A percentile compares a stretch with the other conserved stretches of the same genome.
Evolutionary conservation across 2,888 invertebrate genomes (phyloP).

Genomic region (Pterostichus madidus): DNA sequence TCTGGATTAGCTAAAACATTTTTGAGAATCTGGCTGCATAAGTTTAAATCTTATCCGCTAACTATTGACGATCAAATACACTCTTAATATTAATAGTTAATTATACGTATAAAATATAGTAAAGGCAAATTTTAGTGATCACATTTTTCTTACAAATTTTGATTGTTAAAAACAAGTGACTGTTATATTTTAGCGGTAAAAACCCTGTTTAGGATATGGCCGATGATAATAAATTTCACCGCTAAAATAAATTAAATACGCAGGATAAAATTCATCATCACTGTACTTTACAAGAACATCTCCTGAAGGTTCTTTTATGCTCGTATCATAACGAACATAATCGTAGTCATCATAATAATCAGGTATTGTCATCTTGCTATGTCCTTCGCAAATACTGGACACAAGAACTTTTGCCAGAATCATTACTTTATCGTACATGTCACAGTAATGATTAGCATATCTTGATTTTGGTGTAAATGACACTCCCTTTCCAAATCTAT

Average conservation of each 20-base stretch:
- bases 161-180: no score
- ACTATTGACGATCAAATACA: no score
- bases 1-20: no score
- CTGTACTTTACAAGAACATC: constrained; percentile 72
- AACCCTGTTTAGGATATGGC: constrained; percentile 8
- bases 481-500: constrained; percentile 72
- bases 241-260: constrained; percentile 71
- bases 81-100: no score
- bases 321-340: constrained; percentile 70
- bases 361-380: constrained; percentile 70
- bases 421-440: constrained; percentile 70
- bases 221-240: constrained; percentile 28
- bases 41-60: no score
- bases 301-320: constrained; percentile 69
- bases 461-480: constrained; percentile 71
- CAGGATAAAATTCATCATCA: constrained; percentile 73
- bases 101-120: no score
- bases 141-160: no score
- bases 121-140: no score
- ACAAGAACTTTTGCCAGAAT: constrained; percentile 71
- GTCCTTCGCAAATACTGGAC: constrained; percentile 68
- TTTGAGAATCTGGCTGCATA: no score
- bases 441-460: constrained; percentile 71
- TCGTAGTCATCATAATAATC: constrained; percentile 45
- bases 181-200: background rate